These are phyloP conservation scores for Argya squamiceps DNA, from an alignment of 2,797 vertebrate species.

Conservation along the genomic window DNA sequence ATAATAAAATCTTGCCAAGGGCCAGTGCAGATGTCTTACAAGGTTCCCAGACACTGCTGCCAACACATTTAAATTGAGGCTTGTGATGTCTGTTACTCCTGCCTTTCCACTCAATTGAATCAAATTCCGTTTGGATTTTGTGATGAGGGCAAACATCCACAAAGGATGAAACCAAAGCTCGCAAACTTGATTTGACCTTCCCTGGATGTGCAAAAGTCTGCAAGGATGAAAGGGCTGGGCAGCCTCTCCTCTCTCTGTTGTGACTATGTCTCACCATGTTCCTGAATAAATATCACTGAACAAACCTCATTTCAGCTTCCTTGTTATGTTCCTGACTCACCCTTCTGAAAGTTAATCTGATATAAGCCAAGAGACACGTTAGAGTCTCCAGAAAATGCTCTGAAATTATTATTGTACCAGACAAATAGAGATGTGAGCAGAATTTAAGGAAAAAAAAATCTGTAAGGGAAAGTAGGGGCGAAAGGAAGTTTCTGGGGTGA, in stretches of 20 bases:
- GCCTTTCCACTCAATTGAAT: background rate
- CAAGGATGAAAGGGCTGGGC: background rate
- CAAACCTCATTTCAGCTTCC: background rate
- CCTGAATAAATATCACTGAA: background rate
- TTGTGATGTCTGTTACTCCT: background rate
- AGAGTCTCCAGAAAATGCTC: background rate
- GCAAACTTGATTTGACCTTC: background rate
- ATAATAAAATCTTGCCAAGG: background rate
- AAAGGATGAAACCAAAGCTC: background rate
- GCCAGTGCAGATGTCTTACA: background rate
- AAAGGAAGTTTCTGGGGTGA: accelerated
- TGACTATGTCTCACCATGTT: background rate
- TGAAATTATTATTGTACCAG: background rate
- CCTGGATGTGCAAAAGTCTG: background rate
- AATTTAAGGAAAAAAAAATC: background rate
- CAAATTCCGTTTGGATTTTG: background rate
- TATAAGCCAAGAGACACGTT: background rate
- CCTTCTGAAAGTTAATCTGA: background rate
- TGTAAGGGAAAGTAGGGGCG: accelerated
- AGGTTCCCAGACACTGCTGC: background rate
- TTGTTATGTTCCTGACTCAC: background rate
- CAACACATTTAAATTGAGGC: background rate
- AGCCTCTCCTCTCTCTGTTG: background rate
- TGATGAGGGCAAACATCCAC: background rate
- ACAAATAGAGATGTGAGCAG: background rate